A percentile compares a stretch with the other conserved stretches of the same genome.
Conservation (phyloP, 2,797 vertebrate species). For the Octomys mimax region DNA sequence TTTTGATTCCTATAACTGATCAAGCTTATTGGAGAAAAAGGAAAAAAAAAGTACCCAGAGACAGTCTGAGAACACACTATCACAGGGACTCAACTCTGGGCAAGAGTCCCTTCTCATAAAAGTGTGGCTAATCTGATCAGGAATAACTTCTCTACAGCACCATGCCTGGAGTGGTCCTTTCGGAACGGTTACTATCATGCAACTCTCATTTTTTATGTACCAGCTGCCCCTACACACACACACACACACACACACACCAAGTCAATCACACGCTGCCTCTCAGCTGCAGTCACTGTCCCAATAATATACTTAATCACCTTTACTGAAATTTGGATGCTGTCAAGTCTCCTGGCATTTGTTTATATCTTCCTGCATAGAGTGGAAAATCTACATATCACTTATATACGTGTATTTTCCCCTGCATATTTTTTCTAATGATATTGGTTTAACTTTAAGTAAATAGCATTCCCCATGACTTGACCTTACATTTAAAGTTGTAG, state of each 20-base stretch:
- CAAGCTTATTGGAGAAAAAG: background rate
- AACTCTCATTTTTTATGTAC: background rate
- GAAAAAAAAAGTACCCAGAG: background rate
- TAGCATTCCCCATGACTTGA: background rate
- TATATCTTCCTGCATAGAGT: accelerated
- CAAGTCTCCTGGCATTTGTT: accelerated
- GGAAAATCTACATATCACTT: accelerated
- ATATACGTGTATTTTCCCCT: background rate
- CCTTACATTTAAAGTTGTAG: background rate
- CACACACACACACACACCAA: too few relatives aligned
- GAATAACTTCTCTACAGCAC: too few relatives aligned
- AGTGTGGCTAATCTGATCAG: accelerated
- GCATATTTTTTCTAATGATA: background rate
- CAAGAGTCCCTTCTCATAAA: background rate
- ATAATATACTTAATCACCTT: background rate
- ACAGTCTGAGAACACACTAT: background rate
- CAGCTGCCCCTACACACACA: too few relatives aligned
- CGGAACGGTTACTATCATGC: background rate
- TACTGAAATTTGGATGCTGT: accelerated
- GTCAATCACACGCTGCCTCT: background rate
- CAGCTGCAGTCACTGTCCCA: background rate
- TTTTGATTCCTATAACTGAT: background rate
- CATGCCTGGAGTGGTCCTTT: background rate
- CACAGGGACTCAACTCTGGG: background rate
- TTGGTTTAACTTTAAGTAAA: background rate